phyloP scores from a whole-genome alignment of 2,113 vertebrate genomes.

The Sisor rabdophorus region DNA sequence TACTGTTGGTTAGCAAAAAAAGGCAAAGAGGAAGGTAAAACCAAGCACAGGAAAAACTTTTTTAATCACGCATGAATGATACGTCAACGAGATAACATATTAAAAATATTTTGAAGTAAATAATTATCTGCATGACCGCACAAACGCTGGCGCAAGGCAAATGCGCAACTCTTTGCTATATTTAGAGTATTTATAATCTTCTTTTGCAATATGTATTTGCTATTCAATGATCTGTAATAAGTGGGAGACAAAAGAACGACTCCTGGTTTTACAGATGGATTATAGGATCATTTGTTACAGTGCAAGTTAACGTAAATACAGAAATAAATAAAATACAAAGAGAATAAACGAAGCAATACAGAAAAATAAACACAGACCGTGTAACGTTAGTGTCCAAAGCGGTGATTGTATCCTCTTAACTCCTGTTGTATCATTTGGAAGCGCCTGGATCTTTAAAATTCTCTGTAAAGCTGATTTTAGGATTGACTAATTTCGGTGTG shows the following conservation, averaged over 20 bases:
- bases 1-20: neutral
- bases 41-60: neutral
- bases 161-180: too few species aligned
- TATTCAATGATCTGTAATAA: neutral
- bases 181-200: neutral
- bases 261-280: neutral
- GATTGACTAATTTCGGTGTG: neutral
- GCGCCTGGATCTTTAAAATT: neutral
- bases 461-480: neutral
- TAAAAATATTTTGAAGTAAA: neutral
- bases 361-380: neutral
- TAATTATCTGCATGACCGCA: neutral
- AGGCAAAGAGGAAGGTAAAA: too few species aligned
- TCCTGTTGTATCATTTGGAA: neutral
- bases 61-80: neutral
- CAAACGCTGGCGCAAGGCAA: neutral
- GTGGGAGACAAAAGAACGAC: too few species aligned
- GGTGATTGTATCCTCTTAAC: neutral
- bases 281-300: too few species aligned
- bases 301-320: too few species aligned
- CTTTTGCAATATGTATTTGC: neutral
- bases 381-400: neutral
- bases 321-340: neutral
- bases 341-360: too few species aligned
- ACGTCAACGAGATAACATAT: neutral